Conservation (phyloP, 2,797 vertebrate species). For the Orientallactaga sibirica region DNA sequence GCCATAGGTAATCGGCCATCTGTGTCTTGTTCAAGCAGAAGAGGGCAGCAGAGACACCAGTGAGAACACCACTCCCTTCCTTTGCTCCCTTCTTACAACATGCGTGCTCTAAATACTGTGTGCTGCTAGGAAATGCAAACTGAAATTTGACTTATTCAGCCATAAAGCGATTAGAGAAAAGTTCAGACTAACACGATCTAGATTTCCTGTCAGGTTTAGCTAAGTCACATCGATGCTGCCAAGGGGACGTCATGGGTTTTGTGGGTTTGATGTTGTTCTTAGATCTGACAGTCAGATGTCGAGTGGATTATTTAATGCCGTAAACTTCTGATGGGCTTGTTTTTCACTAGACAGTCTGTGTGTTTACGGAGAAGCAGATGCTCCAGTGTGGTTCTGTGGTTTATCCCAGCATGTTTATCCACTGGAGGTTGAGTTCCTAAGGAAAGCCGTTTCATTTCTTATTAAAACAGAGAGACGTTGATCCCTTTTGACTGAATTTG, state of each 20-base stretch:
- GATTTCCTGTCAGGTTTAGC: neutral
- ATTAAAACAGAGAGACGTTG: slow-evolving; percentile 61
- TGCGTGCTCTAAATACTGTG: neutral
- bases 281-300: slow-evolving; percentile 27
- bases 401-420: slow-evolving; percentile 56
- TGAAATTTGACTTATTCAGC: slow-evolving; percentile 61
- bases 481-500: slow-evolving; percentile 65
- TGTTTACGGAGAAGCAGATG: slow-evolving; percentile 68
- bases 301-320: slow-evolving; percentile 29
- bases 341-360: slow-evolving; percentile 14
- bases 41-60: slow-evolving; percentile 68
- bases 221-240: slow-evolving; percentile 15
- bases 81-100: neutral
- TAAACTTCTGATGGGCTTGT: neutral
- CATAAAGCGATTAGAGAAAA: slow-evolving; percentile 40
- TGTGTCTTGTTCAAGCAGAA: slow-evolving; percentile 54
- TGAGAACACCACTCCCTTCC: neutral
- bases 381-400: neutral
- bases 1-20: neutral
- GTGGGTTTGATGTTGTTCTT: slow-evolving; percentile 24
- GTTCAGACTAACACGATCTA: neutral
- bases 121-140: slow-evolving; percentile 45
- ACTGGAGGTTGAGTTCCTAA: slow-evolving; percentile 54
- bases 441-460: slow-evolving; percentile 59
- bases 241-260: neutral